Evolutionary conservation across 2,113 vertebrate species (phyloP).

Genomic region (Pungitius pungitius): DNA sequence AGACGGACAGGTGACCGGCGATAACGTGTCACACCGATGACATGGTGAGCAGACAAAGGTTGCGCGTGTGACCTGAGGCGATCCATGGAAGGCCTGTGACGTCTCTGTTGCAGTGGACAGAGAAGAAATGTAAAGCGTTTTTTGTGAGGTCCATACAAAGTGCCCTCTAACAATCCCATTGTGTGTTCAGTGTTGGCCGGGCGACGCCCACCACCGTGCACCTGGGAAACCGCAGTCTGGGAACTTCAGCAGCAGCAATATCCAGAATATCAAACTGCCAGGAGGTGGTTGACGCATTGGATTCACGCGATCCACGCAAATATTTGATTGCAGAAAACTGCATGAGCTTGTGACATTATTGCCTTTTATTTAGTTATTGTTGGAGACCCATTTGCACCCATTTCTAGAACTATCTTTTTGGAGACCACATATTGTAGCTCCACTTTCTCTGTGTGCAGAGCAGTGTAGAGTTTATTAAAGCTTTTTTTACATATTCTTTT

Average conservation of each 20-base stretch:
- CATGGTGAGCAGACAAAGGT: constrained; percentile 46
- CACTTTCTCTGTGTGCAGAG: background rate
- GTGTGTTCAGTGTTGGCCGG: constrained; percentile 64
- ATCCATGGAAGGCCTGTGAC: constrained; percentile 45
- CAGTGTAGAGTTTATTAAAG: background rate
- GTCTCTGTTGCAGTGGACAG: constrained; percentile 43
- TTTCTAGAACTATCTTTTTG: background rate
- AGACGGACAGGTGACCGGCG: constrained; percentile 72
- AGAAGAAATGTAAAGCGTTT: constrained; percentile 35
- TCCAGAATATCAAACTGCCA: constrained; percentile 39
- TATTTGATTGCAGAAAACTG: background rate
- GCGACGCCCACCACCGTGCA: constrained; percentile 59
- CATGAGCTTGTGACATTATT: background rate
- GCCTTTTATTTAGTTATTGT: background rate
- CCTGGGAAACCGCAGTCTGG: constrained; percentile 62
- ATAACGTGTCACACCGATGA: constrained; percentile 67
- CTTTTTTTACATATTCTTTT: no score
- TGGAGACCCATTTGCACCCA: background rate
- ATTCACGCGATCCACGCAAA: background rate
- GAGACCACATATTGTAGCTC: background rate
- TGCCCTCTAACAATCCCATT: constrained; percentile 56
- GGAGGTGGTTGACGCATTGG: constrained; percentile 9
- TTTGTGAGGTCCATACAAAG: constrained; percentile 47
- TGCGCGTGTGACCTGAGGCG: constrained; percentile 42
- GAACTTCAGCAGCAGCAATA: constrained; percentile 40